phyloP scores from a whole-genome alignment of 2,797 vertebrate species.

The Anguilla obscura region DNA sequence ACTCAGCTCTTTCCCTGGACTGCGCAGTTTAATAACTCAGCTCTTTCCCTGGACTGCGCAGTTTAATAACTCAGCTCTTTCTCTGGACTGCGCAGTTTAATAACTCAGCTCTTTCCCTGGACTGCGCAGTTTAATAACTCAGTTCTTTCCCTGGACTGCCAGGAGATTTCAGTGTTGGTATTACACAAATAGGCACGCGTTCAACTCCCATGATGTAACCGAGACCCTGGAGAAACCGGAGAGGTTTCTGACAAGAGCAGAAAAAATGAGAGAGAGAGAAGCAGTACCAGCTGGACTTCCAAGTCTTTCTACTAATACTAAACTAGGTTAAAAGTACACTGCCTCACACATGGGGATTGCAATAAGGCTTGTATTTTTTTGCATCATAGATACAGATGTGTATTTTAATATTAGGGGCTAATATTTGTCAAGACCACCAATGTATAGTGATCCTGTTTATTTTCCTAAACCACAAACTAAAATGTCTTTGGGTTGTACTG shows the following conservation, averaged over 20 bases:
- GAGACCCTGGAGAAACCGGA: background rate
- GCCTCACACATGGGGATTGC: background rate
- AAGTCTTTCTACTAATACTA: background rate
- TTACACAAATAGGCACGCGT: background rate
- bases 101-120: background rate
- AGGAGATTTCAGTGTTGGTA: background rate
- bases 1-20: background rate
- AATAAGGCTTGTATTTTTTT: background rate
- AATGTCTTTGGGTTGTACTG: background rate
- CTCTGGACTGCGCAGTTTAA: background rate
- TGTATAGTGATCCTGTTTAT: background rate
- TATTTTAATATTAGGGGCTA: background rate
- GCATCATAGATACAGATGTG: background rate
- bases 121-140: background rate
- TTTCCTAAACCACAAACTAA: background rate
- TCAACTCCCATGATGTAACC: constrained; percentile 16
- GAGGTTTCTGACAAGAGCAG: background rate
- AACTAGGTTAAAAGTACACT: constrained; percentile 7
- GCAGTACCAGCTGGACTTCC: background rate
- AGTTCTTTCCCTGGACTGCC: background rate
- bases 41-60: background rate
- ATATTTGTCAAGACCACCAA: background rate
- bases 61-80: background rate
- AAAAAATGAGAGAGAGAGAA: background rate
- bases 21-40: background rate